phyloP scores from a whole-genome alignment of 2,113 vertebrate genomes.

The Pteruthius melanotis region DNA sequence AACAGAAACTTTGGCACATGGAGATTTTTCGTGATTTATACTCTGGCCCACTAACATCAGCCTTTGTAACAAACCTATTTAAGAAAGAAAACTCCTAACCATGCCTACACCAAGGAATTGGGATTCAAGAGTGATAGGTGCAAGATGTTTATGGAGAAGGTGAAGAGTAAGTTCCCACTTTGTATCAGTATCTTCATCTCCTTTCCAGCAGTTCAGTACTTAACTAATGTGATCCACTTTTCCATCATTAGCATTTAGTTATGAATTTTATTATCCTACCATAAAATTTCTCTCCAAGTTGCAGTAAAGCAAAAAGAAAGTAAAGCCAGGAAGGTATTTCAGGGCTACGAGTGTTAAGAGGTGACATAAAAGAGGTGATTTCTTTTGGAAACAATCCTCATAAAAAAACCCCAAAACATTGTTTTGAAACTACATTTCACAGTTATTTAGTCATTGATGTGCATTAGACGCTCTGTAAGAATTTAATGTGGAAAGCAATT shows the following conservation, averaged over 20 bases:
- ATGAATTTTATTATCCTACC: neutral
- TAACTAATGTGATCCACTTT: neutral
- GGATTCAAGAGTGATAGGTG: neutral
- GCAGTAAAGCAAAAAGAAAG: neutral
- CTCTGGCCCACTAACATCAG: neutral
- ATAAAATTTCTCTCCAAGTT: neutral
- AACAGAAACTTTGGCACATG: neutral
- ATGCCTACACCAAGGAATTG: rapidly evolving
- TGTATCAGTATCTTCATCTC: neutral
- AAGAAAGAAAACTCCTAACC: neutral
- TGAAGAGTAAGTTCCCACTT: neutral
- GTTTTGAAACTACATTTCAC: neutral
- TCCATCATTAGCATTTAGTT: neutral
- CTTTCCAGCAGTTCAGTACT: neutral
- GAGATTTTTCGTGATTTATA: neutral
- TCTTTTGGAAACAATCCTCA: neutral
- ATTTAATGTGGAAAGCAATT: neutral
- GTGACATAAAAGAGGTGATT: neutral
- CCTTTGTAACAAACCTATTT: neutral
- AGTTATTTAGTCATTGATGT: neutral
- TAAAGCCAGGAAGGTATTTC: neutral
- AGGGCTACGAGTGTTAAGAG: neutral
- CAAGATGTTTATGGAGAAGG: neutral
- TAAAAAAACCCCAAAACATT: neutral
- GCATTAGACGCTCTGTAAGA: neutral